Base-by-base conservation (phyloP, 2,888 invertebrate genomes). In the Clepsis dumicolana region DNA sequence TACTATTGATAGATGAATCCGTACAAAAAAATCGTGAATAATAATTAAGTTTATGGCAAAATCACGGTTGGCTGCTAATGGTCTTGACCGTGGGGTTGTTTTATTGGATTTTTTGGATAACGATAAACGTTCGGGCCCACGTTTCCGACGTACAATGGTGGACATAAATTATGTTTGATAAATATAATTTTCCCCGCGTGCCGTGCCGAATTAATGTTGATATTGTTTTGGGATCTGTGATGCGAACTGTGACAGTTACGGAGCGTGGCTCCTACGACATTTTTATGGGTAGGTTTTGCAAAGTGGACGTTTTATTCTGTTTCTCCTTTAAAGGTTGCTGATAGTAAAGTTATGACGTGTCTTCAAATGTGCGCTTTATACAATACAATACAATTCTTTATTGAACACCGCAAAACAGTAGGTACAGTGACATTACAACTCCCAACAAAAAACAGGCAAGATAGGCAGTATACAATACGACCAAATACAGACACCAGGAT, bases 1-100 rank as follows among this genome's bases (percentile, higher is more conserved):
- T 91, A 91, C 85, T 74, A 89, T 91, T 92, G 93, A 93, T 92
- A 90, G 91, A 93, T 91, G 90, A 82, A 81, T 76, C 68, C 73
- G 77, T 72, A 74, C 80, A 85, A 85, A 84, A 81, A 83, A 84
- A 84, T 87, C 83, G 87, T 90, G 90, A 91, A 93, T 90, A 92
- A 88, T 88, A 87, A 86, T 86, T 82, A 82, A 82, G 81, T 80
- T 85, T 85, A 85, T 86, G 80, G 84, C 81, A 76, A 69, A 85
- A 86, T 86, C 89, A 89, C 83, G 87, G 86, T 85, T 82, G 86
- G 74, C 65, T 82, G 87, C 86, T 91, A 91, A 91, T 91, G 88
- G 86, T 85, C 79, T 77, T 85, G 84, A 83, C 83, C 83, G 79
- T 80, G 80, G 80, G 81, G 78, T 78, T 76, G 77, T 78, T 81